Conservation (phyloP, 2,888 invertebrate species). For the Xestia sexstrigata region DNA sequence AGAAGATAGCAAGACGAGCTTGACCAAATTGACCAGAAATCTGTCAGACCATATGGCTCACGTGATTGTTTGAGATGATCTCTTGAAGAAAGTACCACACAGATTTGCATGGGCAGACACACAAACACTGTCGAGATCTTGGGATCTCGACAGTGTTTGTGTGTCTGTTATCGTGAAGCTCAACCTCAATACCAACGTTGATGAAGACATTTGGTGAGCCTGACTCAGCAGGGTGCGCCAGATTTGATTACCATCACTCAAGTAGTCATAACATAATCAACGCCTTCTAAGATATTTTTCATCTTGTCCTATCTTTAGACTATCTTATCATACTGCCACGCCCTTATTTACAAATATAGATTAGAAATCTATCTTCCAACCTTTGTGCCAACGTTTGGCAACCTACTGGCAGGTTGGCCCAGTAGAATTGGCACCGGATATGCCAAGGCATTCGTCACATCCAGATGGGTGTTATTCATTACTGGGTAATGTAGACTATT, state of each 20-base stretch:
- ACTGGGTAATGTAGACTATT: constrained; percentile 27
- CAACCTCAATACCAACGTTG: background rate
- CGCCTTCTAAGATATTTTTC: background rate
- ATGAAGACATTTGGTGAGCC: background rate
- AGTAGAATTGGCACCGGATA: constrained; percentile 63
- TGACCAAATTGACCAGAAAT: background rate
- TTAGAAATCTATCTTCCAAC: constrained; percentile 47
- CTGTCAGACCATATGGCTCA: background rate
- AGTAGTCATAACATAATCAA: background rate
- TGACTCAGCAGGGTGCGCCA: background rate
- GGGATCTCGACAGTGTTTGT: background rate
- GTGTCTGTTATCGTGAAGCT: background rate
- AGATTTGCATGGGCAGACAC: background rate
- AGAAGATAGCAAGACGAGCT: background rate
- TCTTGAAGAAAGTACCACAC: background rate
- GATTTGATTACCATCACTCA: background rate
- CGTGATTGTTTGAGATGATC: background rate
- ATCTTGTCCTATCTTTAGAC: constrained; percentile 33
- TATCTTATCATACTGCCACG: constrained; percentile 25
- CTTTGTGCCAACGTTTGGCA: constrained; percentile 20
- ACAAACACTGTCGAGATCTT: background rate
- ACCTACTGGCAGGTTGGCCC: constrained; percentile 21
- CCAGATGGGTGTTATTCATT: constrained; percentile 56
- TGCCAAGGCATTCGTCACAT: constrained; percentile 49
- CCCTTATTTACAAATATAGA: constrained; percentile 52